phyloP scores from a whole-genome alignment of 2,888 invertebrate genomes.

The Polyommatus icarus region DNA sequence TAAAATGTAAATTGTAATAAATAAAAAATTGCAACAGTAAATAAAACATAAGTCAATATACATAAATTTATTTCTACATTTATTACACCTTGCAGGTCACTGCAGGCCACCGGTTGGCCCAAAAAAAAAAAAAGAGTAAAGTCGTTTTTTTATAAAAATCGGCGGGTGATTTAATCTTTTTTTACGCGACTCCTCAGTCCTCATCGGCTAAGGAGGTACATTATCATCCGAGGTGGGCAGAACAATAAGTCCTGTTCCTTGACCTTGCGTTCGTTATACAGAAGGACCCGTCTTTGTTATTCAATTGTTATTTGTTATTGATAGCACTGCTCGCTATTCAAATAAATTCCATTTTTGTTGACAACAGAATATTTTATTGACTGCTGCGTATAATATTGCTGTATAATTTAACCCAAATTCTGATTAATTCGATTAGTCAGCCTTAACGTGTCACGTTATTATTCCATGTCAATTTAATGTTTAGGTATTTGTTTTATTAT shows the following conservation, averaged over 20 bases:
- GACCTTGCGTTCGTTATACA: background rate
- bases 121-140: background rate
- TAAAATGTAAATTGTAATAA: background rate
- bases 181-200: background rate
- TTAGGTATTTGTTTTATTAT: background rate
- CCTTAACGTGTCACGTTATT: constrained; percentile 15
- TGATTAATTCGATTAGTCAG: constrained; percentile 1
- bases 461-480: background rate
- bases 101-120: background rate
- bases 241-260: constrained; percentile 2
- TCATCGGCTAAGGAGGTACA: background rate
- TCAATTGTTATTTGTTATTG: background rate
- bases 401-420: background rate
- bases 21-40: background rate
- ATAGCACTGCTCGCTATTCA: background rate
- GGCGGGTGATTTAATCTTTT: background rate
- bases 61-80: background rate
- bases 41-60: background rate
- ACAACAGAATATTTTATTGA: background rate
- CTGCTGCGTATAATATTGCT: background rate
- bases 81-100: background rate
- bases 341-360: background rate
- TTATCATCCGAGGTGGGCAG: background rate
- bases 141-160: background rate
- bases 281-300: background rate